Evolutionary conservation across 2,888 invertebrate genomes (phyloP).

Genomic region (Erebia ligea): DNA sequence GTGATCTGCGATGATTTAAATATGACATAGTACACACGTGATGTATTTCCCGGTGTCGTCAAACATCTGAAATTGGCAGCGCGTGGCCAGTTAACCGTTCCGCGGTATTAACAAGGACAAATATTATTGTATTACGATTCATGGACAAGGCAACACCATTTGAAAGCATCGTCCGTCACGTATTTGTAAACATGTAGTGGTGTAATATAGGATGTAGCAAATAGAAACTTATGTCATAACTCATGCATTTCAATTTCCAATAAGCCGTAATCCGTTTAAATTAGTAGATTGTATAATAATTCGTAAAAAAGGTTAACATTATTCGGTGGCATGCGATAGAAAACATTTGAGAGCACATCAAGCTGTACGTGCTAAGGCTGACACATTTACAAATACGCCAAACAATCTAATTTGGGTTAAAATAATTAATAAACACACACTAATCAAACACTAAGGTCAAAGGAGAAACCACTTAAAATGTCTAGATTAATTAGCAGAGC

Average conservation of each 20-base stretch:
- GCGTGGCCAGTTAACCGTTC: conserved; percentile 33
- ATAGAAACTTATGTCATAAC: conserved; percentile 12
- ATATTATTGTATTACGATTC: conserved; percentile 27
- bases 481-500: conserved; percentile 2
- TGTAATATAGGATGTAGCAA: neutral
- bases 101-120: conserved; percentile 34
- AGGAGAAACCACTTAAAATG: conserved; percentile 4
- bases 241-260: neutral
- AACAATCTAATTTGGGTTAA: conserved; percentile 2
- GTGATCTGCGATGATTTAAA: neutral
- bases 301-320: neutral
- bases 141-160: conserved; percentile 20
- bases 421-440: neutral
- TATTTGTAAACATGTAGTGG: conserved; percentile 16
- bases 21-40: conserved; percentile 22
- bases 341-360: neutral
- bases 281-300: neutral
- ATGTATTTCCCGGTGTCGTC: conserved; percentile 57
- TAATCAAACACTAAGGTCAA: conserved; percentile 8
- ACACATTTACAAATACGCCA: neutral
- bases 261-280: neutral
- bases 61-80: conserved; percentile 45
- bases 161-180: conserved; percentile 7
- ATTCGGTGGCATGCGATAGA: neutral
- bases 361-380: neutral